Base-by-base conservation (phyloP, 64 coral and sea anemone genomes). In the Stylophora pistillata region DNA sequence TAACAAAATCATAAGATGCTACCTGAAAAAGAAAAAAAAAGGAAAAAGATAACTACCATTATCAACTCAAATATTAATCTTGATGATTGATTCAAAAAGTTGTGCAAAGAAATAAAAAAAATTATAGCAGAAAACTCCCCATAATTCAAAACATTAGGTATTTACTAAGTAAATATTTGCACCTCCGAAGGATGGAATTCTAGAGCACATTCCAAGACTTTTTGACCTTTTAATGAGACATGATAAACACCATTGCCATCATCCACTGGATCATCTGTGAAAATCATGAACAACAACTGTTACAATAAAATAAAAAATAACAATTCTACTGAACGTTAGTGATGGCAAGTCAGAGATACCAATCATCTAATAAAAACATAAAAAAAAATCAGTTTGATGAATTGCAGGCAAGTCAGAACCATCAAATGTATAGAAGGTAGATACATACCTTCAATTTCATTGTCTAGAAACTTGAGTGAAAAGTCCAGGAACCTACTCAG, bases 151-250 rank as follows among this genome's bases (percentile, higher is more conserved):
- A 47, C 37, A 47, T 47, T 47, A 47, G 3, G 7, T 47, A n/a
- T n/a, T n/a, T n/a, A n/a, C n/a, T n/a, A 47, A 47, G 37, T 47
- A 47, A 47, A 3, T 47, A 25, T 65, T 65, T 68, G 64, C 7
- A 98, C 96, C 76, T 99, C 97, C 18, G 93, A 93, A 56, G 97
- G 97, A 27, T 91, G 88, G 74, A 99, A 99, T 80, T 95, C 88
- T 59, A 99, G 72, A 23, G 88, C 58, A 68, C 93, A 99, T 21
- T 91, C 77, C 74, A 93, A 57, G 57, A 88, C 77, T 65, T 99
- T 82, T 33, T 92, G 90, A 37, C 88, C 57, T 10, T 76, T 58
- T 9, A 99, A 68, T 34, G 77, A 82, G 11, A 92, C 68, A n/a
- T 79, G 81, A 32, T 90, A 92, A 18, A 99, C 27, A 72, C 97